Percentiles rank a stretch among this genome's conserved stretches.
Conservation (phyloP, 2,113 vertebrate genomes). For the Rhea pennata region DNA sequence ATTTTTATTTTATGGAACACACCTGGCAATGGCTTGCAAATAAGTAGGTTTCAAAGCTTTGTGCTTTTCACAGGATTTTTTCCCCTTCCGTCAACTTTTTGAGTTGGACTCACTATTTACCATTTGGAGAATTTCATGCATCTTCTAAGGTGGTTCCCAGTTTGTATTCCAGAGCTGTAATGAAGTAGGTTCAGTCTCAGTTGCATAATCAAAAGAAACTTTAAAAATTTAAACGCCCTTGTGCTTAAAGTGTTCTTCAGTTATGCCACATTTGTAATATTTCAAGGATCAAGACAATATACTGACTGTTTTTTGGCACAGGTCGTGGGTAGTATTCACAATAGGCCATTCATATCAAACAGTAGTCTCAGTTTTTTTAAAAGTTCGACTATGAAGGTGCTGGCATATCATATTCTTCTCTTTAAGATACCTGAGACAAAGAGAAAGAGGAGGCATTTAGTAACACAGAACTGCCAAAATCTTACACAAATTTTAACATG, state of each 20-base stretch:
- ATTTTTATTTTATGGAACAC: neutral
- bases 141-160: neutral
- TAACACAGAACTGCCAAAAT: neutral
- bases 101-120: neutral
- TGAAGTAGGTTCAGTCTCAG: rapidly evolving
- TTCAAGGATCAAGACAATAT: neutral
- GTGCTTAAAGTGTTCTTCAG: neutral
- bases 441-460: neutral
- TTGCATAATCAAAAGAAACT: rapidly evolving
- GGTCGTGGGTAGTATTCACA: rapidly evolving
- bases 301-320: neutral
- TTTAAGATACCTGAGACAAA: constrained; percentile 77
- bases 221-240: rapidly evolving
- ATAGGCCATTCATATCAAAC: constrained; percentile 64
- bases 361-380: constrained; percentile 84
- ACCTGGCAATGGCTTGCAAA: neutral
- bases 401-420: constrained; percentile 80
- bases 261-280: neutral
- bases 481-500: rapidly evolving
- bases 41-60: neutral
- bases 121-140: neutral
- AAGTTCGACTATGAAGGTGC: constrained; percentile 73
- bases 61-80: neutral
- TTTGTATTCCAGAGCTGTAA: neutral
- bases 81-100: neutral